Conservation (phyloP, 2,888 invertebrate species). For the Mesochorus sp. region DNA sequence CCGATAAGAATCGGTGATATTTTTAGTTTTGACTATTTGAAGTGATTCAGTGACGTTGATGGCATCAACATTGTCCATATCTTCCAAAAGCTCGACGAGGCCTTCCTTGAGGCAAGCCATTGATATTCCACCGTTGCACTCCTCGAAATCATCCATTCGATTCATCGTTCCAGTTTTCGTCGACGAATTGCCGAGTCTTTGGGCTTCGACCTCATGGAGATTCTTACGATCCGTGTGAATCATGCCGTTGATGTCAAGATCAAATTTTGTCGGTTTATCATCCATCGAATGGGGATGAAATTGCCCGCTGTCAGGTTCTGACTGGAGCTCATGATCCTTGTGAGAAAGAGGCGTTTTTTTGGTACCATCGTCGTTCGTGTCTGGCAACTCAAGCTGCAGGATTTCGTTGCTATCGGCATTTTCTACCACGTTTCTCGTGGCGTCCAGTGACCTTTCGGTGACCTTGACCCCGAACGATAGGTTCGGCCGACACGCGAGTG, state of each 20-base stretch:
- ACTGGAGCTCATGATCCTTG: slow-evolving; percentile 53
- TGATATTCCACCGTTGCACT: slow-evolving; percentile 56
- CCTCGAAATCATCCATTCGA: slow-evolving; percentile 42
- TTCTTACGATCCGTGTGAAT: slow-evolving; percentile 78
- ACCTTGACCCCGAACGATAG: slow-evolving; percentile 68
- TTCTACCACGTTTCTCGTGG: slow-evolving; percentile 56
- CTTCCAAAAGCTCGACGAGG: slow-evolving; percentile 85
- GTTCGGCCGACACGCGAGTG: slow-evolving; percentile 64
- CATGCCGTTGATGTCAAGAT: slow-evolving; percentile 71
- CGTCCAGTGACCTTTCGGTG: slow-evolving; percentile 65
- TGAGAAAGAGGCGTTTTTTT: slow-evolving; percentile 54
- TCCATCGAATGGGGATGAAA: slow-evolving; percentile 61
- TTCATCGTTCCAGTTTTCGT: slow-evolving; percentile 59
- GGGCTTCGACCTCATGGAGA: slow-evolving; percentile 82
- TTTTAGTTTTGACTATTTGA: slow-evolving; percentile 76
- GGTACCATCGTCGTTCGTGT: slow-evolving; percentile 47
- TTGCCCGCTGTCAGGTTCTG: background rate
- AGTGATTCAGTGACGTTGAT: slow-evolving; percentile 85
- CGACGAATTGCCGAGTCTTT: slow-evolving; percentile 81
- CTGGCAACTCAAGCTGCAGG: slow-evolving; percentile 62
- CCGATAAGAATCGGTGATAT: slow-evolving; percentile 11
- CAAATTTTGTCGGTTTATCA: slow-evolving; percentile 77
- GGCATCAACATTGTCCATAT: slow-evolving; percentile 83
- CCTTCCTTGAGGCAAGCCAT: slow-evolving; percentile 71
- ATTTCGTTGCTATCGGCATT: slow-evolving; percentile 53